Conservation (phyloP, 2,113 vertebrate species). For the Sialia sialis region DNA sequence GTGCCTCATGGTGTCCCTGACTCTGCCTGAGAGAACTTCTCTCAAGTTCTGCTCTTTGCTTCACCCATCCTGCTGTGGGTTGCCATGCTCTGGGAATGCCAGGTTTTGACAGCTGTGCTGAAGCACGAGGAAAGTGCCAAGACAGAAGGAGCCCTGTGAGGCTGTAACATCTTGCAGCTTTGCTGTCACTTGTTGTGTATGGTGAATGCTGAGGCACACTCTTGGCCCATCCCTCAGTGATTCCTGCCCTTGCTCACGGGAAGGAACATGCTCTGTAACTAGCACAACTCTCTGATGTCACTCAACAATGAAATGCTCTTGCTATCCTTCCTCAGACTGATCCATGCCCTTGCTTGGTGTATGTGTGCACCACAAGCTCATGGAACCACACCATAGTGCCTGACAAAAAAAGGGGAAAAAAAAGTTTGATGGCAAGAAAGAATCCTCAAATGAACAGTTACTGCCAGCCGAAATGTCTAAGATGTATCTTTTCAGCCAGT, state of each 20-base stretch:
- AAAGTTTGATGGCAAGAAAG: background rate
- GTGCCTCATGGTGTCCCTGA: background rate
- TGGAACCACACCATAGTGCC: background rate
- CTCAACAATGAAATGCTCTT: rapidly evolving
- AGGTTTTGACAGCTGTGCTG: background rate
- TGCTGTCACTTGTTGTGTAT: rapidly evolving
- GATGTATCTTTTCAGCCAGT: background rate
- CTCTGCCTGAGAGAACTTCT: background rate
- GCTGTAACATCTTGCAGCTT: background rate
- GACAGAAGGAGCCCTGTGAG: background rate
- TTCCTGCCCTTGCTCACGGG: rapidly evolving
- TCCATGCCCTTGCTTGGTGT: rapidly evolving
- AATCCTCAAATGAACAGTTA: background rate
- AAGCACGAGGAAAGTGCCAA: rapidly evolving
- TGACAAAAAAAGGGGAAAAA: too few species aligned
- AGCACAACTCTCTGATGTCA: rapidly evolving
- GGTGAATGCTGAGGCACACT: background rate
- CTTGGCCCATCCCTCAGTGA: background rate
- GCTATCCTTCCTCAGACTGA: background rate
- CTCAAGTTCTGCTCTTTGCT: background rate
- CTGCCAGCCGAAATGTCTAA: background rate
- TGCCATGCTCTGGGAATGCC: background rate
- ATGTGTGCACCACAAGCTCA: background rate
- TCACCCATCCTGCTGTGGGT: rapidly evolving
- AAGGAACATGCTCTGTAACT: rapidly evolving